Percentiles rank a stretch among this genome's conserved stretches.
Evolutionary conservation across 92 coral and sea anemone species (phyloP).

Genomic region (Micromussa lordhowensis): DNA sequence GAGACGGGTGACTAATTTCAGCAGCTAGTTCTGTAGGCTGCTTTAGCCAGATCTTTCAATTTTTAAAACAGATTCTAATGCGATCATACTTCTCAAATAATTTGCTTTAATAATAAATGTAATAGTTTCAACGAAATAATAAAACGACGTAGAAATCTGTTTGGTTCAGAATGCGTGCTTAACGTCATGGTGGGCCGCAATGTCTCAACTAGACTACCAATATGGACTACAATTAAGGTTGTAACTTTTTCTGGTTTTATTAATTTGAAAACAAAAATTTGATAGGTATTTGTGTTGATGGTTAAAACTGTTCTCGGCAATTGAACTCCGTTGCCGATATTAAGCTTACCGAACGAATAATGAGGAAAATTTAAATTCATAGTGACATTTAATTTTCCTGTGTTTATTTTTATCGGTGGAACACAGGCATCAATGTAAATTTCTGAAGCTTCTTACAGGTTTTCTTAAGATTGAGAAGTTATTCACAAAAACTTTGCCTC

Average conservation of each 20-base stretch:
- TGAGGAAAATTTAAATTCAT: background rate
- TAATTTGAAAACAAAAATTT: background rate
- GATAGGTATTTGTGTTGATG: background rate
- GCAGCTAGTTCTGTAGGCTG: too few species aligned
- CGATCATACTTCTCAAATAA: background rate
- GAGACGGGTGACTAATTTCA: background rate
- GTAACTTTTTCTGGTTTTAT: background rate
- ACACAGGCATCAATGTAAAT: background rate
- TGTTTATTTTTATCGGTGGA: background rate
- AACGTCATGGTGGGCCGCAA: background rate
- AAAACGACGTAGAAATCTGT: background rate
- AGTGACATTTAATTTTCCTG: background rate
- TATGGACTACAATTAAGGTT: background rate
- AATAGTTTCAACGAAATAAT: background rate
- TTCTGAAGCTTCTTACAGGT: background rate
- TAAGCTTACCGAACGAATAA: background rate
- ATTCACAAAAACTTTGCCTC: background rate
- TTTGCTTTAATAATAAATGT: background rate
- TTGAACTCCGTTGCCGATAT: background rate
- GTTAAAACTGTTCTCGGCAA: background rate
- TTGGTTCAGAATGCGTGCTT: background rate
- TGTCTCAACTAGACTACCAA: background rate
- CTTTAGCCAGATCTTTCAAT: too few species aligned
- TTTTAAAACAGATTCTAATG: background rate
- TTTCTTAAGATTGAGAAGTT: background rate